A percentile compares a stretch with the other conserved stretches of the same genome.
These are phyloP conservation scores for Macrobrachium nipponense DNA, from an alignment of 1,140 invertebrate species.

Conservation along the genomic window DNA sequence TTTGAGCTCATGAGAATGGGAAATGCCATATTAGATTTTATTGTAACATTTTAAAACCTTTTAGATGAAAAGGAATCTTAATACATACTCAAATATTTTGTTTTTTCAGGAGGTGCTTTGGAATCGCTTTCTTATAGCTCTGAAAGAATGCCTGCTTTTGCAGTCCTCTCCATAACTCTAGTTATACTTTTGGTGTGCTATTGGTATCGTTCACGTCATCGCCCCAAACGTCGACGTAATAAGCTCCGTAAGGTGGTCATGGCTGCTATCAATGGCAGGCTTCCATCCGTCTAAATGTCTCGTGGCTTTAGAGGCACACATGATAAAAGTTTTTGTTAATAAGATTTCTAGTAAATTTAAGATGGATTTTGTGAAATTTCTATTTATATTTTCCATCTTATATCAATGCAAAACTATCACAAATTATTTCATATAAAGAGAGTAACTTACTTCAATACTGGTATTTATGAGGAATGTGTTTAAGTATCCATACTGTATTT, in stretches of 20 bases:
- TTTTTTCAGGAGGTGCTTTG: conserved; percentile 25
- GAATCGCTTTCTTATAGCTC: conserved; percentile 14
- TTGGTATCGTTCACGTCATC: conserved; percentile 56
- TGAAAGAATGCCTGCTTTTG: conserved; percentile 45
- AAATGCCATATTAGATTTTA: background rate
- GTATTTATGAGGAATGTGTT: no score
- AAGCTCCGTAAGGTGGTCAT: conserved; percentile 56
- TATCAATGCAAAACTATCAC: no score
- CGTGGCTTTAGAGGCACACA: no score
- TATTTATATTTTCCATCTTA: no score
- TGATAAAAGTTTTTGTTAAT: no score
- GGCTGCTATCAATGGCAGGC: conserved; percentile 54
- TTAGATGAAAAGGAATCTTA: background rate
- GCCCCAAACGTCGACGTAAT: conserved; percentile 57
- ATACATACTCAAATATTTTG: conserved; percentile 14
- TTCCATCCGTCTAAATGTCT: conserved; percentile 50
- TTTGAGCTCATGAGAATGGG: background rate
- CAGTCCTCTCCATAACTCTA: conserved; percentile 37
- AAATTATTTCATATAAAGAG: no score
- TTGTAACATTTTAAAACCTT: background rate
- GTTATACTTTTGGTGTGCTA: conserved; percentile 57
- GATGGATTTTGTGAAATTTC: no score
- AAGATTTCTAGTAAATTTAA: no score
- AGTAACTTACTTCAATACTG: no score
- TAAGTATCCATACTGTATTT: no score